A percentile compares a stretch with the other conserved stretches of the same genome.
Conservation (phyloP, 2,113 vertebrate genomes). For the Amazona vittata region DNA sequence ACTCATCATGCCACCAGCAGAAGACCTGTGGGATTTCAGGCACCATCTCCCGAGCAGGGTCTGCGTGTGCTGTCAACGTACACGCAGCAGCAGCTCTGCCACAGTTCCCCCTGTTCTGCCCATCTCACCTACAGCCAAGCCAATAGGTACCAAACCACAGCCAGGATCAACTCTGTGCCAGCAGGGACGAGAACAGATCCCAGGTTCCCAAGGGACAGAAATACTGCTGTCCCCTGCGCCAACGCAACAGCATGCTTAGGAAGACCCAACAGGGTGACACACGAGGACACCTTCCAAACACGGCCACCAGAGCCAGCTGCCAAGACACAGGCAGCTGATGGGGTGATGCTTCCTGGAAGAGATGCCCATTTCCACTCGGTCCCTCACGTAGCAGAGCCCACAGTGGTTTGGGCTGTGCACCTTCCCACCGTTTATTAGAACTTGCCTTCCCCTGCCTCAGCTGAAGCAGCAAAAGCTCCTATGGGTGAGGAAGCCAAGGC, state of each 20-base stretch:
- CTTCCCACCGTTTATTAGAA: not conserved
- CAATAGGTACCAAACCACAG: not conserved
- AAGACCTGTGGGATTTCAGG: not conserved
- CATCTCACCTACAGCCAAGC: not conserved
- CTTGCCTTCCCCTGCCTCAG: not conserved
- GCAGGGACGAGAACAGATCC: fast-evolving
- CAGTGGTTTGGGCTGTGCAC: not conserved
- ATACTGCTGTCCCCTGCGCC: not conserved
- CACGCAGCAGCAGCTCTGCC: not conserved
- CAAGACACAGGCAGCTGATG: not conserved
- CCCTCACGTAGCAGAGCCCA: not conserved
- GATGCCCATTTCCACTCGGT: fast-evolving
- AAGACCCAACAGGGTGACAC: not conserved
- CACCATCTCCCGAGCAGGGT: not conserved
- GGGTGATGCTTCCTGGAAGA: not conserved
- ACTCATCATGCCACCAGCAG: not conserved
- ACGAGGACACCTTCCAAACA: not conserved
- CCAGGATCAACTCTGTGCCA: fast-evolving
- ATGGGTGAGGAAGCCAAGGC: not conserved
- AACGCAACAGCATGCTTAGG: not conserved
- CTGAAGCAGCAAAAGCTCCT: not conserved
- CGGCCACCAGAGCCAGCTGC: fast-evolving
- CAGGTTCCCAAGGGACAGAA: not conserved
- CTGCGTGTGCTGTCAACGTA: fast-evolving
- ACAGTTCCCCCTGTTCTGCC: fast-evolving